phyloP scores from a whole-genome alignment of 2,797 vertebrate genomes.

The Bothrops alternatus region DNA sequence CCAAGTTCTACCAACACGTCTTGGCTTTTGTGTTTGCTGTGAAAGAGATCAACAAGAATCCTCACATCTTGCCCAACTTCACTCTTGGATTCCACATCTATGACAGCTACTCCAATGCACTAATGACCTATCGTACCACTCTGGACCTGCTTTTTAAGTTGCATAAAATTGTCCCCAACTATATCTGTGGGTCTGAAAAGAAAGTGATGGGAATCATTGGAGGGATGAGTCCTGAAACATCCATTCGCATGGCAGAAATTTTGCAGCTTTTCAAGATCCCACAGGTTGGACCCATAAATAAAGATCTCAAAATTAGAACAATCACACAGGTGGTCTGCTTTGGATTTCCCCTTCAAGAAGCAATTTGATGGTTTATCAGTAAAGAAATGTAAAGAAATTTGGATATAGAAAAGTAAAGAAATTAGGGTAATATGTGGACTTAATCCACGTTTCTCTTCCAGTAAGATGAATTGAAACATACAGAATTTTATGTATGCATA shows the following conservation, averaged over 20 bases:
- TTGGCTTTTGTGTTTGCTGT: not conserved
- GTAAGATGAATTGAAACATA: not conserved
- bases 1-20: not conserved
- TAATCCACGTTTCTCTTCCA: not conserved
- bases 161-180: not conserved
- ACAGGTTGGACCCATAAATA: not conserved
- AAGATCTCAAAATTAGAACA: too few relatives aligned
- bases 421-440: too few relatives aligned
- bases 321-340: not conserved
- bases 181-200: not conserved
- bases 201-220: not conserved
- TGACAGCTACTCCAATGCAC: not conserved
- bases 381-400: not conserved
- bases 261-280: slow-evolving; percentile 2
- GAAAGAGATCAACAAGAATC: not conserved
- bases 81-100: not conserved
- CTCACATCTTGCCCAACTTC: not conserved
- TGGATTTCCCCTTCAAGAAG: not conserved
- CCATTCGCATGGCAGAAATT: not conserved
- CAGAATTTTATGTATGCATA: not conserved
- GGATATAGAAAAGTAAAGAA: not conserved
- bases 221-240: not conserved
- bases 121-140: not conserved
- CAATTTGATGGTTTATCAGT: not conserved
- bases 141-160: not conserved